Evolutionary conservation across 2,888 invertebrate genomes (phyloP).

Genomic region (Anoncus sp.): DNA sequence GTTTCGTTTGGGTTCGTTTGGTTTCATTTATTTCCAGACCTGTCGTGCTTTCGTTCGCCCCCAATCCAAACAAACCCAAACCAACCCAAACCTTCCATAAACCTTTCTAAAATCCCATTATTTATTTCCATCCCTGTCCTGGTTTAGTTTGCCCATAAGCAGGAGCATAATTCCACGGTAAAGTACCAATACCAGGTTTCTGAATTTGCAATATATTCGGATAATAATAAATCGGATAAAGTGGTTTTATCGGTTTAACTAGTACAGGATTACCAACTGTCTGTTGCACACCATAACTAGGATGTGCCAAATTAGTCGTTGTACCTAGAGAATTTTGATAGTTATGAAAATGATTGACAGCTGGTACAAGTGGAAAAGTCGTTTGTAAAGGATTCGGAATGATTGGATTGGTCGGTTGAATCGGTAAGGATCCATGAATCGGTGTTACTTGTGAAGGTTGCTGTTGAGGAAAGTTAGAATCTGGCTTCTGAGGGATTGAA

Average conservation of each 20-base stretch:
- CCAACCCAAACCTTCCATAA: no score
- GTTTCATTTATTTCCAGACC: no score
- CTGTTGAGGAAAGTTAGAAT: constrained; percentile 11
- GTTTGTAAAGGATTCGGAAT: constrained; percentile 49
- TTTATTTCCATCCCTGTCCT: constrained; percentile 75
- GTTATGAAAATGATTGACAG: constrained; percentile 62
- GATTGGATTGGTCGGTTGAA: constrained; percentile 53
- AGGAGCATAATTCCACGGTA: constrained; percentile 80
- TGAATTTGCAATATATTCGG: constrained; percentile 73
- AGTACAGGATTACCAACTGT: constrained; percentile 71
- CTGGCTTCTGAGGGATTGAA: constrained; percentile 59
- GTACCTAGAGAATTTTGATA: constrained; percentile 63
- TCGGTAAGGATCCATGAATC: constrained; percentile 63
- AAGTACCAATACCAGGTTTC: constrained; percentile 70
- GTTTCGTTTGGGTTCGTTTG: no score
- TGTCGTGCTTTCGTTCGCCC: no score
- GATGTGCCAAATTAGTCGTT: constrained; percentile 61
- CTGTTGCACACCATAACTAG: constrained; percentile 74
- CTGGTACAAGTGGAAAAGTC: constrained; percentile 52
- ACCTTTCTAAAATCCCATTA: no score
- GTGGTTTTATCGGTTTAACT: constrained; percentile 77
- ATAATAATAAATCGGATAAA: constrained; percentile 79
- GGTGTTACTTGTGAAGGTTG: constrained; percentile 35
- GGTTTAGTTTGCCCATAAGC: constrained; percentile 72
- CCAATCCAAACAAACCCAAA: no score